Evolutionary conservation across 35 echinoderm and acorn worm genomes (phyloP).

Genomic region (Ophioderma brevispina): DNA sequence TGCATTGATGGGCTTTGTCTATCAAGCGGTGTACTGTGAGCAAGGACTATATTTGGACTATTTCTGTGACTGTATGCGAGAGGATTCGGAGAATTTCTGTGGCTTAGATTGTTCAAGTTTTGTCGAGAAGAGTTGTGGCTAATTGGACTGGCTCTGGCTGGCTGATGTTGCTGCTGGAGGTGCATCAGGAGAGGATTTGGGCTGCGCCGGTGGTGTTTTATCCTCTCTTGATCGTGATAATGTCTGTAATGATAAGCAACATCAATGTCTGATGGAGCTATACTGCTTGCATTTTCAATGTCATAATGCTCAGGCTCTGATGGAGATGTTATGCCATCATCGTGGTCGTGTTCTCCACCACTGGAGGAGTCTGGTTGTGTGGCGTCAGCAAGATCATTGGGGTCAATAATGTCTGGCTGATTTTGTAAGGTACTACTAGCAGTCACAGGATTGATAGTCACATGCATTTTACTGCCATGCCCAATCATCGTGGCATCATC

Average conservation of each 20-base stretch:
- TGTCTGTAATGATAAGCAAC: slow-evolving; percentile 95
- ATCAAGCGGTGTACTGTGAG: slow-evolving; percentile 29
- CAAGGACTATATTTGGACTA: slow-evolving; percentile 17
- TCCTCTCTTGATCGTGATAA: slow-evolving; percentile 82
- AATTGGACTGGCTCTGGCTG: slow-evolving; percentile 48
- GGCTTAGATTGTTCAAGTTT: background rate
- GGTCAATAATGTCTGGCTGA: slow-evolving; percentile 86
- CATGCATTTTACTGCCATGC: background rate
- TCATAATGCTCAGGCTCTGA: slow-evolving; percentile 80
- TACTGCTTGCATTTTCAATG: slow-evolving; percentile 97
- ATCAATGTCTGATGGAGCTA: slow-evolving; percentile 96
- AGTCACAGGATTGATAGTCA: background rate
- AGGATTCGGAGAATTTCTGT: slow-evolving; percentile 11
- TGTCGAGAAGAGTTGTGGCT: slow-evolving; percentile 25
- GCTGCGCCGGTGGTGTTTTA: slow-evolving; percentile 68
- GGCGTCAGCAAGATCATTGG: slow-evolving; percentile 59
- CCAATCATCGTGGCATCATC: slow-evolving; percentile 90
- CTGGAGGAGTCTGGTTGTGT: slow-evolving; percentile 61
- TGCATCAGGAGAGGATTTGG: slow-evolving; percentile 75
- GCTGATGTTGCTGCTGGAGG: slow-evolving; percentile 18
- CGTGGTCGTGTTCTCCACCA: slow-evolving; percentile 15
- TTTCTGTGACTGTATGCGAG: background rate
- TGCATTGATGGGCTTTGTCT: slow-evolving; percentile 18
- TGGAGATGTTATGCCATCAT: background rate
- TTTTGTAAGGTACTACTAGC: slow-evolving; percentile 36